phyloP scores from a whole-genome alignment of 2,888 invertebrate species.

The Gasteruption jaculator region DNA sequence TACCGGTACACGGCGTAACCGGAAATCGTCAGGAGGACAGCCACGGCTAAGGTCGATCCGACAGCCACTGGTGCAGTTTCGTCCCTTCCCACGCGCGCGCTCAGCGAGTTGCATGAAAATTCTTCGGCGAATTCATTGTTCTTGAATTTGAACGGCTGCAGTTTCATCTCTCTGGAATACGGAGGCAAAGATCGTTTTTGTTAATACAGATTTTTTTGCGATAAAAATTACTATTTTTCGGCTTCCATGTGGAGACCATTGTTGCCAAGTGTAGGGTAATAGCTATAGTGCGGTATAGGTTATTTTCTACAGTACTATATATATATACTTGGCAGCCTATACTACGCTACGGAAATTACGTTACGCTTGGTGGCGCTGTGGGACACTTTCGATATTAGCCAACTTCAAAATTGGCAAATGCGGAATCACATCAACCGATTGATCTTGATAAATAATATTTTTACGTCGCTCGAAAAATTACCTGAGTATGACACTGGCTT shows the following conservation, averaged over 20 bases:
- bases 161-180: conserved; percentile 54
- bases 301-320: no score
- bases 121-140: conserved; percentile 67
- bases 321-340: no score
- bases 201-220: conserved; percentile 5
- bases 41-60: conserved; percentile 78
- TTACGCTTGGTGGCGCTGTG: no score
- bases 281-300: no score
- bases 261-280: no score
- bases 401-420: no score
- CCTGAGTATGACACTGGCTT: conserved; percentile 41
- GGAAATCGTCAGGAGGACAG: conserved; percentile 74
- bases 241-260: no score
- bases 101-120: conserved; percentile 62
- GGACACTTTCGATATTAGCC: no score
- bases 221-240: no score
- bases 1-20: conserved; percentile 85
- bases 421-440: neutral
- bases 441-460: neutral
- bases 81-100: conserved; percentile 59
- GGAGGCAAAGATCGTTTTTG: no score
- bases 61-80: conserved; percentile 83
- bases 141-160: conserved; percentile 88
- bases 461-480: conserved; percentile 24
- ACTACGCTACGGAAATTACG: no score